Conservation (phyloP, 2,113 vertebrate species). For the Megalops atlanticus region DNA sequence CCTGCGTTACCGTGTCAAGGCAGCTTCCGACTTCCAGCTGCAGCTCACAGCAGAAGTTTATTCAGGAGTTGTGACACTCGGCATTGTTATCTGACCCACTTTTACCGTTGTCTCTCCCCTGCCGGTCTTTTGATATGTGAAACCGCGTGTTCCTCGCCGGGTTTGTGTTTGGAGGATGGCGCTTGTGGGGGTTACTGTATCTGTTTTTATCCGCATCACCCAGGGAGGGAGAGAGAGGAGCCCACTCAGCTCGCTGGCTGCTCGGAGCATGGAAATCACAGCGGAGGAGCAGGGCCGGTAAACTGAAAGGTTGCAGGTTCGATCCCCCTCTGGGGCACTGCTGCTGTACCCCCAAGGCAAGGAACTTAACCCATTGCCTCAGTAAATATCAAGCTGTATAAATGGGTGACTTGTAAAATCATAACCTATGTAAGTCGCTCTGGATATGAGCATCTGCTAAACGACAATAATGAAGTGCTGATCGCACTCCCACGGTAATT, state of each 20-base stretch:
- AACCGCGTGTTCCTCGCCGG: neutral
- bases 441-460: too few relatives aligned
- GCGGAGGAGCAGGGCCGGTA: neutral
- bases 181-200: neutral
- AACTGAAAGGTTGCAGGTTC: too few relatives aligned
- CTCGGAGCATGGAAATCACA: neutral
- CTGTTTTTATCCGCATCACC: neutral
- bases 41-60: too few relatives aligned
- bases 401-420: too few relatives aligned
- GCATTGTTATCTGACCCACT: slow-evolving; percentile 60
- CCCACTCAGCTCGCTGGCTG: neutral
- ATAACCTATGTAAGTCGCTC: too few relatives aligned
- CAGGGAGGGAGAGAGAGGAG: neutral
- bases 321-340: too few relatives aligned
- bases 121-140: neutral
- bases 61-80: slow-evolving; percentile 49
- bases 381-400: too few relatives aligned
- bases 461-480: too few relatives aligned
- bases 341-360: too few relatives aligned
- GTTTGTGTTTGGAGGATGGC: neutral
- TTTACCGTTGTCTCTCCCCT: slow-evolving; percentile 40
- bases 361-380: too few relatives aligned
- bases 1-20: neutral
- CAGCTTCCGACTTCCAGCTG: slow-evolving; percentile 10
- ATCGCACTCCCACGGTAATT: too few relatives aligned